Percentiles rank a stretch among this genome's conserved stretches.
Conservation (phyloP, 2,113 vertebrate species). For the Entelurus aequoreus region DNA sequence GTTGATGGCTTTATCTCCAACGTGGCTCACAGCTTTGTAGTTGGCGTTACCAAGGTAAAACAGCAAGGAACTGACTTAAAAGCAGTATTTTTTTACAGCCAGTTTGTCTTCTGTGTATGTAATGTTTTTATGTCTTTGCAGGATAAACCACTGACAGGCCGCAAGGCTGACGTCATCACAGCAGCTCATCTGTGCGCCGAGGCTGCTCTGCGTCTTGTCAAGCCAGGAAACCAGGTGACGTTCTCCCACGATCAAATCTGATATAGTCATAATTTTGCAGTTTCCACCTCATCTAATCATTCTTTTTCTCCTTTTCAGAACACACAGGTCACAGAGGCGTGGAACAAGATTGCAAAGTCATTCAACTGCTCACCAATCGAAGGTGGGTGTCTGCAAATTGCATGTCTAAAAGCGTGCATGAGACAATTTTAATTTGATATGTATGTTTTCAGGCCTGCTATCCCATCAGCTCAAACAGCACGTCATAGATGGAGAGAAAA, state of each 20-base stretch:
- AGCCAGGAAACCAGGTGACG: slow-evolving; percentile 94
- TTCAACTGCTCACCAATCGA: slow-evolving; percentile 96
- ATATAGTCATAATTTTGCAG: rapidly evolving
- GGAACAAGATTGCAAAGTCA: slow-evolving; percentile 98
- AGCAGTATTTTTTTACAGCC: not conserved
- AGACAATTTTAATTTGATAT: not conserved
- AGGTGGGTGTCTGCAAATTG: slow-evolving; percentile 69
- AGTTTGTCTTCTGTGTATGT: not conserved
- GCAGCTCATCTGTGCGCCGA: slow-evolving; percentile 94
- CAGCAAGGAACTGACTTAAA: not conserved
- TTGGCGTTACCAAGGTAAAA: slow-evolving; percentile 82
- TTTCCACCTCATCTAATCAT: not conserved
- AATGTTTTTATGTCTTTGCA: slow-evolving; percentile 41
- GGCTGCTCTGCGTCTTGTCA: slow-evolving; percentile 92
- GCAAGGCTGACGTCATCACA: slow-evolving; percentile 92
- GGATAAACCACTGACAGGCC: slow-evolving; percentile 86
- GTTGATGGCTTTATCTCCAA: slow-evolving; percentile 95
- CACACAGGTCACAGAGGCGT: slow-evolving; percentile 93
- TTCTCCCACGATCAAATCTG: not conserved
- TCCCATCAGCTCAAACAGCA: slow-evolving; percentile 97
- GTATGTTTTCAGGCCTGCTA: slow-evolving; percentile 81
- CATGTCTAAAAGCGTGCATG: not conserved
- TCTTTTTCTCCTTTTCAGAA: slow-evolving; percentile 72
- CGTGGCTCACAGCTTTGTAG: slow-evolving; percentile 87
- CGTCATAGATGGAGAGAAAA: slow-evolving; percentile 95